These are phyloP conservation scores for Diploptera punctata DNA, from an alignment of 2,888 invertebrate genomes.

Conservation along the genomic window DNA sequence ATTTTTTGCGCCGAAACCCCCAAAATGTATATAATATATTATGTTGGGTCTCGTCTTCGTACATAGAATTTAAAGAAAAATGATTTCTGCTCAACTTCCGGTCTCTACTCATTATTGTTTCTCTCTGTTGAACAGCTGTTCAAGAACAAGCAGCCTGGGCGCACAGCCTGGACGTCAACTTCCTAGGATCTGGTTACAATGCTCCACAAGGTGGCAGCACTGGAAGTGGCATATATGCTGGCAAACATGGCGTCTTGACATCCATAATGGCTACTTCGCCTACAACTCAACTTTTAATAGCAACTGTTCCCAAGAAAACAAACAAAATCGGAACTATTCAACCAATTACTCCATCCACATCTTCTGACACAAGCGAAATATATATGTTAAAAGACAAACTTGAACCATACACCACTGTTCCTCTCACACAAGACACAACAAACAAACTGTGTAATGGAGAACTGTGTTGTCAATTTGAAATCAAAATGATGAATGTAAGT, in stretches of 20 bases:
- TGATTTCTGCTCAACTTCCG: too few species aligned
- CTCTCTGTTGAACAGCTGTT: constrained; percentile 35
- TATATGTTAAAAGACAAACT: neutral
- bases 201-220: constrained; percentile 65
- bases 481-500: neutral
- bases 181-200: constrained; percentile 75
- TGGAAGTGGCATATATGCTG: constrained; percentile 79
- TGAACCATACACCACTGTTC: neutral
- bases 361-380: too few species aligned
- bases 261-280: constrained; percentile 55
- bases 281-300: neutral
- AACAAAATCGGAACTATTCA: too few species aligned
- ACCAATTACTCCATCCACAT: too few species aligned
- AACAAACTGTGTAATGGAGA: too few species aligned
- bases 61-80: too few species aligned
- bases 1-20: too few species aligned
- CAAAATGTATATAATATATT: too few species aligned
- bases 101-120: too few species aligned
- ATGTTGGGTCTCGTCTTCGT: too few species aligned
- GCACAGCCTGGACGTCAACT: constrained; percentile 68
- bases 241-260: constrained; percentile 58
- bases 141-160: constrained; percentile 77
- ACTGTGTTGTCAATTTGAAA: too few species aligned
- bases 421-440: too few species aligned
- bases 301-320: neutral